These are phyloP conservation scores for Catagonus wagneri DNA, from an alignment of 2,113 vertebrate genomes.

Conservation along the genomic window DNA sequence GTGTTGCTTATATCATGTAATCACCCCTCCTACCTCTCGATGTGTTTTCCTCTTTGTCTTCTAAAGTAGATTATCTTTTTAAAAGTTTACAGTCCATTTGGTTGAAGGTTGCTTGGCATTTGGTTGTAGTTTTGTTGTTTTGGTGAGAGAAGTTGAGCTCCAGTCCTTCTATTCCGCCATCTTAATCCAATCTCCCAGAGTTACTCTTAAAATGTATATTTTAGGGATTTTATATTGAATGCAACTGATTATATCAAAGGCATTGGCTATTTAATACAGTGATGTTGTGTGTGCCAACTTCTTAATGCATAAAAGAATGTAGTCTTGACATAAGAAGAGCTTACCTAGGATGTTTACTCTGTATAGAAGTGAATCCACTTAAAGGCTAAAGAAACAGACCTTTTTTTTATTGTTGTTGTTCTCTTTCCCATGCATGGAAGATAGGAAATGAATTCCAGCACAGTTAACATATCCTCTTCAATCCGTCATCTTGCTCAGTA, in stretches of 20 bases:
- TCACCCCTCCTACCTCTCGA: no score
- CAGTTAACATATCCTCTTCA: background rate
- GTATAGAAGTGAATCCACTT: slow-evolving; percentile 61
- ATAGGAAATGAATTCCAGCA: slow-evolving; percentile 27
- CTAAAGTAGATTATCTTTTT: no score
- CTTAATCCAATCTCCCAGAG: no score
- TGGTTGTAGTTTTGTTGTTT: no score
- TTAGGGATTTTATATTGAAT: slow-evolving; percentile 25
- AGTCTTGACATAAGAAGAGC: background rate
- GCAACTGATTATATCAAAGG: slow-evolving; percentile 31
- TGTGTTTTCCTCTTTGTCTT: no score
- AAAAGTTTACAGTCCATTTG: no score
- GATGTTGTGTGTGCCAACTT: slow-evolving; percentile 22
- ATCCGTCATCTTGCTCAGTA: background rate
- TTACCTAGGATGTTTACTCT: background rate
- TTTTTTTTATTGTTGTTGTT: background rate
- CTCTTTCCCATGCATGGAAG: background rate
- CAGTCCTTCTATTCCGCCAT: no score
- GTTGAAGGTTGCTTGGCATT: no score
- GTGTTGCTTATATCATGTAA: no score
- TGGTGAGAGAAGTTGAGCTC: no score
- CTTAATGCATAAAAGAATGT: slow-evolving; percentile 24
- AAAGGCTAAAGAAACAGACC: slow-evolving; percentile 12
- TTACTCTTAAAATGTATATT: background rate
- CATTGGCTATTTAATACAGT: slow-evolving; percentile 40